Conservation (phyloP, 2,113 vertebrate species). For the Sclerurus mexicanus region DNA sequence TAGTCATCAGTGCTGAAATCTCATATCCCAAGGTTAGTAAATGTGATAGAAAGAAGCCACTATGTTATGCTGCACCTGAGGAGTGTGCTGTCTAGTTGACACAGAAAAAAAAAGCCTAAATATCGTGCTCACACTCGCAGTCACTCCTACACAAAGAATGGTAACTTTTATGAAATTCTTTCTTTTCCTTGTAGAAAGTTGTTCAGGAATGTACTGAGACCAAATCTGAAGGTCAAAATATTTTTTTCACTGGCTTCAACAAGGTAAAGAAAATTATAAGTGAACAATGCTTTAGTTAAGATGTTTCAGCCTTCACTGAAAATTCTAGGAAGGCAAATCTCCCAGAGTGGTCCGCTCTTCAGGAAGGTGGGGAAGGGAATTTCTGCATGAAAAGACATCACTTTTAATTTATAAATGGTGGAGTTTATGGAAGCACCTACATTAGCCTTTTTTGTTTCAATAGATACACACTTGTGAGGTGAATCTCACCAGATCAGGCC, state of each 20-base stretch:
- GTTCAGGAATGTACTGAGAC: not conserved
- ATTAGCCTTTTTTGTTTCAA: not conserved
- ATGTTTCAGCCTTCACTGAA: not conserved
- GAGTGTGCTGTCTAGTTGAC: not conserved
- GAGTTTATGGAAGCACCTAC: not conserved
- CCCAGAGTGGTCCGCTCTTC: not conserved
- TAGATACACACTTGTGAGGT: not conserved
- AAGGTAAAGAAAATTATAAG: not conserved
- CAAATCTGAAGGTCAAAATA: not conserved
- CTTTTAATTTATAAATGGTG: not conserved
- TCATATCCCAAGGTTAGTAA: not conserved
- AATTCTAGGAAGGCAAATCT: not conserved
- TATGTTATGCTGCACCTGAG: not conserved
- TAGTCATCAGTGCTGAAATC: not conserved
- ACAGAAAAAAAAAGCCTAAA: not conserved
- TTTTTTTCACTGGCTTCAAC: not conserved
- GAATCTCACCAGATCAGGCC: not conserved
- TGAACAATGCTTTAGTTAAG: not conserved
- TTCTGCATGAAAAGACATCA: not conserved
- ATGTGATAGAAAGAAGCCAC: fast-evolving
- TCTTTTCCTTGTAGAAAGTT: not conserved
- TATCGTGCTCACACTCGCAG: not conserved
- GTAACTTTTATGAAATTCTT: not conserved
- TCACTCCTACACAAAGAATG: not conserved
- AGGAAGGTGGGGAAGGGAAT: not conserved